phyloP scores from a whole-genome alignment of 2,797 vertebrate species.

The Microhierax caerulescens region DNA sequence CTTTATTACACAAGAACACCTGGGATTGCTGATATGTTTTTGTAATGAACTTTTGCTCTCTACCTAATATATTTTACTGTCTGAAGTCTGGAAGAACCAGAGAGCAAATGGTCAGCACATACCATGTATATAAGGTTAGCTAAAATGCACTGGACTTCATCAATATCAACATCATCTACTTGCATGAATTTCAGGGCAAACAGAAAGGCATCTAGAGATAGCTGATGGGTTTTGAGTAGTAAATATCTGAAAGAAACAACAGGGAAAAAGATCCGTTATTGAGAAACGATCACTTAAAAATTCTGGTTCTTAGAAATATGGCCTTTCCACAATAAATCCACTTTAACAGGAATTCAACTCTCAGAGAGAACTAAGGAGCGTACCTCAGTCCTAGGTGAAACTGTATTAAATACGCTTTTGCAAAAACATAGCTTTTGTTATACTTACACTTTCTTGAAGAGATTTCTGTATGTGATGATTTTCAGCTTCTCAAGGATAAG shows the following conservation, averaged over 20 bases:
- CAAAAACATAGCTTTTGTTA: background rate
- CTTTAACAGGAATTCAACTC: background rate
- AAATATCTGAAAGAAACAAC: slow-evolving; percentile 80
- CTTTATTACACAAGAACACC: background rate
- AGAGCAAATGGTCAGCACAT: background rate
- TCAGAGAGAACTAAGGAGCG: background rate
- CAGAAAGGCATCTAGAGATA: slow-evolving; percentile 93
- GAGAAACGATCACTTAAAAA: background rate
- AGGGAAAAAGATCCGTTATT: background rate
- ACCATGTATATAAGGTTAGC: slow-evolving; percentile 98
- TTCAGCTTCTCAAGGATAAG: slow-evolving; percentile 97
- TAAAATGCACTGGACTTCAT: slow-evolving; percentile 95
- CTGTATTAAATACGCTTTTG: background rate
- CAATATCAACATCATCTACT: slow-evolving; percentile 91
- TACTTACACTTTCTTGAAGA: slow-evolving; percentile 98
- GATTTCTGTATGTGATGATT: slow-evolving; percentile 96
- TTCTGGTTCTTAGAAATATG: background rate
- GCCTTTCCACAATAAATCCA: background rate
- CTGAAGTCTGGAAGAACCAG: background rate
- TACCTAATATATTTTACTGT: background rate
- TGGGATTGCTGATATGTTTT: background rate
- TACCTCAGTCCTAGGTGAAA: background rate
- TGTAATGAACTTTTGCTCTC: background rate
- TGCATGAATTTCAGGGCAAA: slow-evolving; percentile 92
- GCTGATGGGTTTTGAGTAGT: slow-evolving; percentile 90